phyloP scores from a whole-genome alignment of 1,140 invertebrate species.

The Drosophila nikananu region DNA sequence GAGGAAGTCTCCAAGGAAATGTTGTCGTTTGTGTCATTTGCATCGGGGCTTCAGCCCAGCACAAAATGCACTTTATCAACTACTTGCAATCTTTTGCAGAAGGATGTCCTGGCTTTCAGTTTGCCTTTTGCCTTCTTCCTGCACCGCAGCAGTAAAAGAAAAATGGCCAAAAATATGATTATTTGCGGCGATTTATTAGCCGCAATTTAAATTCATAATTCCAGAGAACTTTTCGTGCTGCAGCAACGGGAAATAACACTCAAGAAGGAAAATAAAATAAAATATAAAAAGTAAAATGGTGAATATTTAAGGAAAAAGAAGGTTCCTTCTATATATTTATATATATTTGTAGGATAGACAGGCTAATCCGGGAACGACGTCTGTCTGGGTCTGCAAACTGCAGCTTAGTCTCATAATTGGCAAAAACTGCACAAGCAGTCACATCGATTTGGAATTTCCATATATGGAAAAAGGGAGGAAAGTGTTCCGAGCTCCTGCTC shows the following conservation, averaged over 20 bases:
- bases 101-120: conserved; percentile 32
- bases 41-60: conserved; percentile 41
- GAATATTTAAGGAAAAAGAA: conserved; percentile 14
- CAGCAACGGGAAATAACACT: conserved; percentile 15
- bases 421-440: conserved; percentile 32
- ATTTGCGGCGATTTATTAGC: conserved; percentile 72
- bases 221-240: conserved; percentile 58
- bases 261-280: conserved; percentile 1
- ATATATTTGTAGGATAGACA: conserved; percentile 3
- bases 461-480: conserved; percentile 16
- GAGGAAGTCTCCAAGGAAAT: conserved; percentile 37
- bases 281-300: conserved; percentile 3
- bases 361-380: conserved; percentile 70
- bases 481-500: conserved; percentile 4
- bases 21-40: conserved; percentile 60
- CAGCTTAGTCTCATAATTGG: conserved; percentile 77
- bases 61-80: conserved; percentile 75
- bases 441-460: conserved; percentile 39
- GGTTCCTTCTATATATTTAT: not conserved
- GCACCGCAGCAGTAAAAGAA: conserved; percentile 28
- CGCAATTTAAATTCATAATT: conserved; percentile 80
- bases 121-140: conserved; percentile 10
- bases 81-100: conserved; percentile 56
- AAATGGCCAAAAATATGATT: conserved; percentile 48
- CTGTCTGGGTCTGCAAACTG: conserved; percentile 63